Conservation (phyloP, 2,888 invertebrate species). For the Zeuzera pyrina region DNA sequence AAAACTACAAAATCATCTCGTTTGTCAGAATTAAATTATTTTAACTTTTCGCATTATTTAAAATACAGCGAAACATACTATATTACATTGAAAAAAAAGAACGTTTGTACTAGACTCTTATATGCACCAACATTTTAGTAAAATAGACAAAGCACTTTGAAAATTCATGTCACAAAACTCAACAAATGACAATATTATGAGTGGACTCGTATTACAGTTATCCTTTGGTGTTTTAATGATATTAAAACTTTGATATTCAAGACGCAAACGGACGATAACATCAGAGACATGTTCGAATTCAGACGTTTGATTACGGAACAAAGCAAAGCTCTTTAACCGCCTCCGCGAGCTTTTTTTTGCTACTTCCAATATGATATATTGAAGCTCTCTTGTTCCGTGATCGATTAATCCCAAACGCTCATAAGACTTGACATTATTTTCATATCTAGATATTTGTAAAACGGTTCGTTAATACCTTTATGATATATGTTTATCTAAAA, state of each 20-base stretch:
- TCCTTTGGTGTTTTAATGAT: constrained; percentile 32
- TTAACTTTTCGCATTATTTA: too few species aligned
- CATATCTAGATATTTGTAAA: too few species aligned
- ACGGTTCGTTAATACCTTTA: too few species aligned
- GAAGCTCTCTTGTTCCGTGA: constrained; percentile 11
- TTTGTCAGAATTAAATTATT: too few species aligned
- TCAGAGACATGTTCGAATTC: constrained; percentile 29
- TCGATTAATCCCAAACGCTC: constrained; percentile 9
- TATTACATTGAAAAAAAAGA: too few species aligned
- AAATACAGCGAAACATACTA: too few species aligned
- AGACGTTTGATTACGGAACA: constrained; percentile 12
- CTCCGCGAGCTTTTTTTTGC: constrained; percentile 22
- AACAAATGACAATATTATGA: constrained; percentile 30
- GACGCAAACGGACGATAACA: constrained; percentile 29
- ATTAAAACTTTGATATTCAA: constrained; percentile 41
- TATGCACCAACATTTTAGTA: too few species aligned
- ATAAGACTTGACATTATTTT: constrained; percentile 4
- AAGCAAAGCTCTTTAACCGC: constrained; percentile 12
- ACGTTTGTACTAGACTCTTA: too few species aligned
- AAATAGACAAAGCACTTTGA: too few species aligned
- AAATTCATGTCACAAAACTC: constrained; percentile 29
- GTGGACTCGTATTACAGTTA: constrained; percentile 54
- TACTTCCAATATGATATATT: constrained; percentile 5
- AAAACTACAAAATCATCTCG: too few species aligned
- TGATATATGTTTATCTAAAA: too few species aligned